Evolutionary conservation across 2,888 invertebrate genomes (phyloP).

Genomic region (Molorchus minor): DNA sequence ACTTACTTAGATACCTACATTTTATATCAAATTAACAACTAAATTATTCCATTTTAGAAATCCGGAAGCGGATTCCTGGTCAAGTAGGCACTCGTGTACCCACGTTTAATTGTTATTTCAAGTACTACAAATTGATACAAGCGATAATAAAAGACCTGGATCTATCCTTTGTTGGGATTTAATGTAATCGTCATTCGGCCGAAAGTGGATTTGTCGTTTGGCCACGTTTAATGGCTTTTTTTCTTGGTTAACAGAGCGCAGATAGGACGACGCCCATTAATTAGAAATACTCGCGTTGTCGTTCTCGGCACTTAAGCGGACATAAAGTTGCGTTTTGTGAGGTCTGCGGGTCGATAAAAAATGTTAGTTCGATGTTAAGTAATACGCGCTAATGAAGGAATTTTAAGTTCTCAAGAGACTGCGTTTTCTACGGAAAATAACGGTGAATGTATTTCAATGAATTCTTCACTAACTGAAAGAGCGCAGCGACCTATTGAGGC

Average conservation of each 20-base stretch:
- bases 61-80: slow-evolving; percentile 46
- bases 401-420: too few relatives aligned
- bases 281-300: slow-evolving; percentile 31
- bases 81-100: slow-evolving; percentile 17
- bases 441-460: too few relatives aligned
- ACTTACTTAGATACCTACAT: too few relatives aligned
- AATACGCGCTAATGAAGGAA: too few relatives aligned
- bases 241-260: slow-evolving; percentile 36
- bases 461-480: too few relatives aligned
- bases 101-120: slow-evolving; percentile 38
- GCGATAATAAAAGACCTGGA: slow-evolving; percentile 22
- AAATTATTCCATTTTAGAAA: slow-evolving; percentile 42
- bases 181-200: slow-evolving; percentile 31
- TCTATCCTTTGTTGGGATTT: slow-evolving; percentile 20
- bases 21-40: too few relatives aligned
- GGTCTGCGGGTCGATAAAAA: background rate
- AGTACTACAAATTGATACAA: slow-evolving; percentile 34
- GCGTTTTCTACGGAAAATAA: too few relatives aligned
- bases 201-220: slow-evolving; percentile 43
- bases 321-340: slow-evolving; percentile 21
- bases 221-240: slow-evolving; percentile 35
- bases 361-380: too few relatives aligned
- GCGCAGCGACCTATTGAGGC: too few relatives aligned
- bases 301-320: slow-evolving; percentile 29
- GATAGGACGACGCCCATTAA: slow-evolving; percentile 23